Conservation (phyloP, 2,113 vertebrate genomes). For the Labeo rohita region DNA sequence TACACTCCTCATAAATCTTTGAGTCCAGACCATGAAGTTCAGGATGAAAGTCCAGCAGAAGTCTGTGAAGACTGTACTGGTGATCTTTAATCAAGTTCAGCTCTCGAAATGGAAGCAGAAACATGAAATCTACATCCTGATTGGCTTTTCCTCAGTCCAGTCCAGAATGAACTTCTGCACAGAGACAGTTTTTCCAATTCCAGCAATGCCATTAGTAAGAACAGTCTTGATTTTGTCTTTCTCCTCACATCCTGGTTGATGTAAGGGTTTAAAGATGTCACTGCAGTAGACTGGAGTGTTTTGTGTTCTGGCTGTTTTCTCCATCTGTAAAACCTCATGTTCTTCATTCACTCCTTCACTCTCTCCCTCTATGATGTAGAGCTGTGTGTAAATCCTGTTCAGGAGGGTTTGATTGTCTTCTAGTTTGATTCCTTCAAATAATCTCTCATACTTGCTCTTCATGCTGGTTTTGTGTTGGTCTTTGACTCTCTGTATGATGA, state of each 20-base stretch:
- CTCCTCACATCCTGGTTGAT: no score
- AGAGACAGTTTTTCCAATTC: not conserved
- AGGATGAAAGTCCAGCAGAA: not conserved
- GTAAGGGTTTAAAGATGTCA: no score
- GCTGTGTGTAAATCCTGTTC: not conserved
- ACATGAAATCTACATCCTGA: not conserved
- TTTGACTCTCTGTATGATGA: not conserved
- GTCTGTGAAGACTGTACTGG: no score
- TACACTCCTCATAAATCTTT: not conserved
- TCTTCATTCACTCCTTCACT: not conserved
- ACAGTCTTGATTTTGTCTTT: no score
- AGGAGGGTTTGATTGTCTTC: not conserved
- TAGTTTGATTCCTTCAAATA: not conserved
- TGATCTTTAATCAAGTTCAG: not conserved
- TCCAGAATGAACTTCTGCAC: not conserved
- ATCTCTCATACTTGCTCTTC: not conserved
- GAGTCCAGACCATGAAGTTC: not conserved
- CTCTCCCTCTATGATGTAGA: not conserved
- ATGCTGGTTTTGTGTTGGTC: not conserved
- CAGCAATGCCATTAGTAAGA: not conserved
- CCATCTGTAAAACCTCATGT: conserved; percentile 1
- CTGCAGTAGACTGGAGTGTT: no score
- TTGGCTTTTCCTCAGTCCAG: not conserved
- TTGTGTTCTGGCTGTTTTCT: not conserved
- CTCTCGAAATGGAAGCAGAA: not conserved